Evolutionary conservation across 2,113 vertebrate genomes (phyloP).

Genomic region (Atlantisia rogersi): DNA sequence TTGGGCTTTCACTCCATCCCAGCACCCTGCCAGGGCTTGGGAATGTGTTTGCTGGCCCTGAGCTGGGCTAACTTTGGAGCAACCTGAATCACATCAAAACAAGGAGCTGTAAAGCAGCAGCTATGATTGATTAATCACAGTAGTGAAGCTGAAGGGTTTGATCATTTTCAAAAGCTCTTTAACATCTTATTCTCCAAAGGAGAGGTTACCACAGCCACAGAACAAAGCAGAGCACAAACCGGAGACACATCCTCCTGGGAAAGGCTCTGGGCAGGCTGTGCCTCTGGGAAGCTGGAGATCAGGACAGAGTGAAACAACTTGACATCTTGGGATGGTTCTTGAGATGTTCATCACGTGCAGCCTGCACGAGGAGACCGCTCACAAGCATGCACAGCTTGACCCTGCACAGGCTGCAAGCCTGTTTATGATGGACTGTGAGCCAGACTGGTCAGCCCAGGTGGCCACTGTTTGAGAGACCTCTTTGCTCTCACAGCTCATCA

Average conservation of each 20-base stretch:
- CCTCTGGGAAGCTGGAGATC: neutral
- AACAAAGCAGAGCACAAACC: neutral
- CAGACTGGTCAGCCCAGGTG: neutral
- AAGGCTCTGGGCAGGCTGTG: neutral
- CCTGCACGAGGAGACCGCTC: accelerated
- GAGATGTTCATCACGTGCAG: accelerated
- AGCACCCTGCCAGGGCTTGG: neutral
- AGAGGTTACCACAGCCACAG: neutral
- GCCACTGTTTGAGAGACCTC: neutral
- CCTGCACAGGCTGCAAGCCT: neutral
- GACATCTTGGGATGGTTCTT: accelerated
- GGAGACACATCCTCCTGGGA: neutral
- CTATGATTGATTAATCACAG: constrained; percentile 69
- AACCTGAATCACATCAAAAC: constrained; percentile 41
- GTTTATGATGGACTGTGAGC: too few species aligned
- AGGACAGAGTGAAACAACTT: neutral
- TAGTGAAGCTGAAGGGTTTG: constrained; percentile 49
- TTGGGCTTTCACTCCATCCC: neutral
- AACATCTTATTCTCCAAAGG: constrained; percentile 43
- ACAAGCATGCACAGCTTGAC: accelerated
- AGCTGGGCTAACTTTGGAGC: constrained; percentile 25
- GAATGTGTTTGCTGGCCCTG: constrained; percentile 17
- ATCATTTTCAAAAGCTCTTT: constrained; percentile 54
- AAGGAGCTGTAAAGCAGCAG: constrained; percentile 42
- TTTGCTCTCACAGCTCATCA: neutral